Base-by-base conservation (phyloP, 2,113 vertebrate species). In the Scolopax mira region DNA sequence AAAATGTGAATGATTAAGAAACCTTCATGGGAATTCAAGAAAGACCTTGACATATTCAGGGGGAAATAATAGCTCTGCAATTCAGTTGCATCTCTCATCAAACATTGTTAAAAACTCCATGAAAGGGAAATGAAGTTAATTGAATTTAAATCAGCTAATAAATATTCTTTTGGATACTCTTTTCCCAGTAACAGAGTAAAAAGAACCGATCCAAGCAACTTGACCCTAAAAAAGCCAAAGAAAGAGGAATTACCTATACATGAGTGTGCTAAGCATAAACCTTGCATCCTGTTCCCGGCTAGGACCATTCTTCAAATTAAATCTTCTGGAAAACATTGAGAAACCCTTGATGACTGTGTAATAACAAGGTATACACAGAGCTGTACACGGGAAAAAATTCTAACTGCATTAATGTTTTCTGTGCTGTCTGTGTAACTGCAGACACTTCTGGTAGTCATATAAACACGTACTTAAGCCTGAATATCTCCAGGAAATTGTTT, bases 71-170 rank as follows among this genome's bases (percentile, higher is more conserved):
- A 94, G 62, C 72, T 73, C 49, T 73, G 88, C 79, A 79, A 61
- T 85, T 77, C 79, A 77, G 31, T 17, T 69, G 58, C 64, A n/a
- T 42, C 62, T 94, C 79, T 67, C 58, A 78, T 66, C 73, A 79
- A 73, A 54, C 60, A 69, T n/a, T 66, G 60, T 77, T 78, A 70
- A 88, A 85, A 93, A 66, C 67, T 62, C 60, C 64, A 78, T 54
- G 75, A 88, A 88, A 86, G n/a, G 60, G 55, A 92, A 88, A 85
- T 62, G 1, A 91, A 95, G 55, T 58, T 91, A 87, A 91, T 1
- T 51, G 37, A 77, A 93, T 85, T 88, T 90, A 85, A 86, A 92
- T 73, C 64, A 66, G 67, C 37, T 79, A 83, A 85, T 57, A 96
- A 88, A 75, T 83, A 90, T 54, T 90, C 24, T 60, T 91, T 77